Evolutionary conservation across 2,797 vertebrate genomes (phyloP).

Genomic region (Tokudaia tokunoshimensis): DNA sequence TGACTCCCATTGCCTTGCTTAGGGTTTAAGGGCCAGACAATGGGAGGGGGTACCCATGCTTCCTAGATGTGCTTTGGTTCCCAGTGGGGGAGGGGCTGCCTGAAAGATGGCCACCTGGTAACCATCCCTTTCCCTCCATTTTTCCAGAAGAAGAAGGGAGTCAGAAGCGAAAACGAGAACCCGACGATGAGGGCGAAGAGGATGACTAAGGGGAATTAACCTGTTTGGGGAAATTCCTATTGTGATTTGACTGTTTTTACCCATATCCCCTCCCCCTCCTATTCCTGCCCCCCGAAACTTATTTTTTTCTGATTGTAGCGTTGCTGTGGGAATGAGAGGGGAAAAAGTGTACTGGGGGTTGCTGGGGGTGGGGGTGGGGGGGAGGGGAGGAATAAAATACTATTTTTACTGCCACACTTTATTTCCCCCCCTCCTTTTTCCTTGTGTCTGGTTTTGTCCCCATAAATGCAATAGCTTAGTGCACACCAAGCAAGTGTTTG

Average conservation of each 20-base stretch:
- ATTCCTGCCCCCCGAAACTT: constrained; percentile 82
- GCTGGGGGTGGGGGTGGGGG: constrained; percentile 83
- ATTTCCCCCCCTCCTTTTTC: constrained; percentile 84
- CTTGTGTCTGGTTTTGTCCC: constrained; percentile 86
- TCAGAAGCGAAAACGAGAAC: constrained; percentile 98
- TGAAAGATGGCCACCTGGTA: not conserved
- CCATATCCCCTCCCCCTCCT: constrained; percentile 87
- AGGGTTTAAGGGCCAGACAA: not conserved
- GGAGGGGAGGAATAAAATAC: constrained; percentile 91
- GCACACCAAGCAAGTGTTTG: constrained; percentile 83
- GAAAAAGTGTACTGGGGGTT: constrained; percentile 88
- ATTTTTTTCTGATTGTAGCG: constrained; percentile 88
- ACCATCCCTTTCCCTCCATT: constrained; percentile 16
- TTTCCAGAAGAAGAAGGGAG: constrained; percentile 93
- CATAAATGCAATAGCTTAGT: constrained; percentile 83
- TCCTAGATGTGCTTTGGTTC: not conserved
- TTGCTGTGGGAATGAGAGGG: constrained; percentile 92
- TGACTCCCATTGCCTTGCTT: not conserved
- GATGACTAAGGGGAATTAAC: constrained; percentile 91
- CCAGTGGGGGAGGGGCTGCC: not conserved
- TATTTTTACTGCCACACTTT: constrained; percentile 92
- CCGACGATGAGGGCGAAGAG: constrained; percentile 97
- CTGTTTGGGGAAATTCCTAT: constrained; percentile 90
- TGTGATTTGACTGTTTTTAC: constrained; percentile 97
- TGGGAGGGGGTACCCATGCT: not conserved